Base-by-base conservation (phyloP, 2,113 vertebrate genomes). In the Petromus typicus region DNA sequence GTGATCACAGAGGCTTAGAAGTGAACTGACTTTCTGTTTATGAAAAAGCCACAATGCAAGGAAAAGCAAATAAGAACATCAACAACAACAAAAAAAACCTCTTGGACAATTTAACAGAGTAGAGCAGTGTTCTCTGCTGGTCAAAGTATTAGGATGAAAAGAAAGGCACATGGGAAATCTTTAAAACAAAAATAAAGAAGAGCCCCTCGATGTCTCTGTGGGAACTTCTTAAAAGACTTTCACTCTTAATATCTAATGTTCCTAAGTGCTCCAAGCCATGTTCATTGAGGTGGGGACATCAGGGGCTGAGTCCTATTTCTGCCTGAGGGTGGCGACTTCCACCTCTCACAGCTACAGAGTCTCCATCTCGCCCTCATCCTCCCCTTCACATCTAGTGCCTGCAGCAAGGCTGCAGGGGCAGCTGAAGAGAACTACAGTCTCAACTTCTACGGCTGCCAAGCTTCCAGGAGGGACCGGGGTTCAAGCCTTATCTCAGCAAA, bases 1-100 rank as follows among this genome's bases (percentile, higher is more conserved):
- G 93, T 91, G 89, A 97, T 96, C 89, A 80, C 86, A 96, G 94
- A 76, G 81, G 87, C 91, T 95, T 75, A 95, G 89, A 95, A 97
- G 89, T 48, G 71, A 96, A 93, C 64, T 94, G 79, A 79, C 66
- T 95, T 91, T 91, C 51, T 95, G 94, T 97, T 97, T 96, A 96
- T 69, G 88, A 95, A 96, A 96, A 96, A 92, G 90, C 81, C 95
- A 94, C 89, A 95, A 97, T 94, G 93, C 86, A 97, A 95, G 85
- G 94, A 91, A 93, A 92, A 96, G 87, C 92, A 97, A 96, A 96
- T 85, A 94, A 85, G 76, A 81, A 51, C 5, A 57, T 18, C 40
- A 16, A 40, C 18, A 37, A 78, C 61, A 84, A 89, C 88, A 86
- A n/a, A 69, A 57, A 66, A 37, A 57, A 57, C 37, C 22, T 10